phyloP scores from a whole-genome alignment of 1,140 invertebrate species.

The Epicauta chinensis region DNA sequence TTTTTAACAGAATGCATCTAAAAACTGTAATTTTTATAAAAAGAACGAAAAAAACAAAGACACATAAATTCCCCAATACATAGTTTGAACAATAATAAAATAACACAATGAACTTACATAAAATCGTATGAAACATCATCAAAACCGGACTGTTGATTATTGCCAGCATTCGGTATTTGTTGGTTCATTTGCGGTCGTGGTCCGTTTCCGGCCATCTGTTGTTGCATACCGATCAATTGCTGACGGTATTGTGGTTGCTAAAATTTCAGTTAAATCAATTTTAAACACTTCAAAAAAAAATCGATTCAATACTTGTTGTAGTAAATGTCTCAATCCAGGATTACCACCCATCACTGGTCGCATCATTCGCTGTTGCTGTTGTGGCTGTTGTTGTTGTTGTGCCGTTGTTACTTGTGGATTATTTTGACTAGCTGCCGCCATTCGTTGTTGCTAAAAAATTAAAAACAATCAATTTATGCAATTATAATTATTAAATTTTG shows the following conservation, averaged over 20 bases:
- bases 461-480: too few relatives aligned
- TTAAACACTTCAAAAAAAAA: neutral
- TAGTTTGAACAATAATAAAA: neutral
- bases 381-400: conserved; percentile 15
- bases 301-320: conserved; percentile 53
- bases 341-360: conserved; percentile 56
- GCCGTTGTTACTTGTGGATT: conserved; percentile 24
- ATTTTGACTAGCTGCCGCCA: conserved; percentile 28
- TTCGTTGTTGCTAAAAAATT: conserved; percentile 33
- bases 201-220: conserved; percentile 33
- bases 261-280: conserved; percentile 5
- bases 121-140: conserved; percentile 38
- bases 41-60: too few relatives aligned
- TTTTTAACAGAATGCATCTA: too few relatives aligned
- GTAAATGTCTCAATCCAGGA: conserved; percentile 60
- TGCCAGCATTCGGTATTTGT: conserved; percentile 33
- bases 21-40: too few relatives aligned
- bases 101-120: conserved; percentile 22
- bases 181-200: conserved; percentile 38
- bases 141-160: conserved; percentile 33
- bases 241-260: conserved; percentile 42
- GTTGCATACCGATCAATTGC: conserved; percentile 39
- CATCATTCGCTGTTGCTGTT: conserved; percentile 53
- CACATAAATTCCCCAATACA: neutral
- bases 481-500: too few relatives aligned